Percentiles rank a stretch among this genome's conserved stretches.
Conservation (phyloP, 2,113 vertebrate species). For the Suricata suricatta region DNA sequence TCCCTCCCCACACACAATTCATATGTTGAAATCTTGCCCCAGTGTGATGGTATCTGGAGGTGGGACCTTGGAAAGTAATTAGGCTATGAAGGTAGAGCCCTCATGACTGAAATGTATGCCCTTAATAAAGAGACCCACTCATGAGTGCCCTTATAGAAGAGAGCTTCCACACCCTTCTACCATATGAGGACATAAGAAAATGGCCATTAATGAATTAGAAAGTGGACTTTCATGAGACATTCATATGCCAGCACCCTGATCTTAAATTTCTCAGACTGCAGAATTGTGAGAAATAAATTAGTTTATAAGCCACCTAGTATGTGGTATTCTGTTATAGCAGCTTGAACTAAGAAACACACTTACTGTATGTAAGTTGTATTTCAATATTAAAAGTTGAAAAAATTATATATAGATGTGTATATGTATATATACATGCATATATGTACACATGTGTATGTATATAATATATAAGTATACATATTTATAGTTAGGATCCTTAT, state of each 20-base stretch:
- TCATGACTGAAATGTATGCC: neutral
- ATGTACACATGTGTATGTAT: accelerated
- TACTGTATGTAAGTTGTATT: neutral
- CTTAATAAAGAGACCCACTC: neutral
- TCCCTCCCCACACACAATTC: too few relatives aligned
- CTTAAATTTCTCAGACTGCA: neutral
- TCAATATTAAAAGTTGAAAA: neutral
- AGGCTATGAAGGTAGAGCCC: neutral
- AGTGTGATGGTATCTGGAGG: neutral
- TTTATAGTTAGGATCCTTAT: neutral
- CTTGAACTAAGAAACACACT: neutral
- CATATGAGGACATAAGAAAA: neutral
- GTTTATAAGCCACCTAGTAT: neutral
- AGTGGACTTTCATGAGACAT: neutral
- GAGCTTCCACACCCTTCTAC: neutral
- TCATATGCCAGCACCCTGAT: neutral
- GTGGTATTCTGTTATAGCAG: neutral
- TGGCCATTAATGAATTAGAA: neutral
- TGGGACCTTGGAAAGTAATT: neutral
- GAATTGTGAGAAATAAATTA: neutral
- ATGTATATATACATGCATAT: too few relatives aligned
- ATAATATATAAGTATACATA: too few relatives aligned
- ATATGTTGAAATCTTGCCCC: neutral
- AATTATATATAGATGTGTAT: neutral
- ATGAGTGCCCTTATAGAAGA: neutral